Evolutionary conservation across 2,888 invertebrate genomes (phyloP).

Genomic region (Epinotia bilunana): DNA sequence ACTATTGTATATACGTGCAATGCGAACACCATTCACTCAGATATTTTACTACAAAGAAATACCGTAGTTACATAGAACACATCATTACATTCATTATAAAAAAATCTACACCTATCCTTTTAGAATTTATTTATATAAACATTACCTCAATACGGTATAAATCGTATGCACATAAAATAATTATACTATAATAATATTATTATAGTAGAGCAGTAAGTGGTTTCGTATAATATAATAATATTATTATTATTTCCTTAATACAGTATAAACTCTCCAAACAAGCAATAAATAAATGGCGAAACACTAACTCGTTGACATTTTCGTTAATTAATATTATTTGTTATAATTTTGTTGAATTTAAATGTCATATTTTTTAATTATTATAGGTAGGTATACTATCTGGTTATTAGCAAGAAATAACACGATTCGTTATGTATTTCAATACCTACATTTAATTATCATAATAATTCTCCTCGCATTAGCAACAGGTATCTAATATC

Average conservation of each 20-base stretch:
- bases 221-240: too few species aligned
- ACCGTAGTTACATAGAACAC: too few species aligned
- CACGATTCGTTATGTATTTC: background rate
- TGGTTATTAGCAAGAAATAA: background rate
- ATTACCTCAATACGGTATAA: background rate
- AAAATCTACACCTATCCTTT: too few species aligned
- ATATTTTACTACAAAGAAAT: background rate
- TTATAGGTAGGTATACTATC: background rate
- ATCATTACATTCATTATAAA: too few species aligned
- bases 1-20: slow-evolving; percentile 1
- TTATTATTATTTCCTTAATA: too few species aligned
- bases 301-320: background rate
- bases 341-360: too few species aligned
- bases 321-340: too few species aligned
- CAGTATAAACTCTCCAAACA: background rate
- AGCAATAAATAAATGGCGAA: background rate
- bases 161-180: background rate
- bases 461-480: background rate
- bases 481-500: slow-evolving; percentile 19
- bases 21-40: slow-evolving; percentile 1
- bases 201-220: too few species aligned
- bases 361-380: background rate
- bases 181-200: too few species aligned
- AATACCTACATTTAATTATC: background rate
- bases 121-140: too few species aligned